These are phyloP conservation scores for Drosophila eohydei DNA, from an alignment of 2,888 invertebrate species.

Conservation along the genomic window DNA sequence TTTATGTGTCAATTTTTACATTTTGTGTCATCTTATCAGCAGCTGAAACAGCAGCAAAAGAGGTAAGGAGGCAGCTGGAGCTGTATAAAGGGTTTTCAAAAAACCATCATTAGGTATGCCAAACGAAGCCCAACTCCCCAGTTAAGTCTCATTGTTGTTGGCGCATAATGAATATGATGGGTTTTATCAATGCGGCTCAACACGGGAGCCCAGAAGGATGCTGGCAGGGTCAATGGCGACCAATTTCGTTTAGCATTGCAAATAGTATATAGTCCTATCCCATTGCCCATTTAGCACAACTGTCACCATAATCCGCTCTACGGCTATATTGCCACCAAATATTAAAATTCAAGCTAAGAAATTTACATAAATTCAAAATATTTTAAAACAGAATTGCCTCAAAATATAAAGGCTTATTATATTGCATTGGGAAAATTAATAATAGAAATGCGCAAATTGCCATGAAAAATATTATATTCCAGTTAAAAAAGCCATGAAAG, in stretches of 20 bases:
- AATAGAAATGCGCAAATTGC: no score
- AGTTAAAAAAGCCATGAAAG: neutral
- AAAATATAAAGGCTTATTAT: neutral
- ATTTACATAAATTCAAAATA: slow-evolving; percentile 17
- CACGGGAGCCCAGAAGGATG: neutral
- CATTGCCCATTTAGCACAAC: slow-evolving; percentile 41
- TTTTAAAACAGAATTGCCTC: neutral
- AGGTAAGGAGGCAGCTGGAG: neutral
- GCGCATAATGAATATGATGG: slow-evolving; percentile 58
- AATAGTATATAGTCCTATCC: slow-evolving; percentile 21
- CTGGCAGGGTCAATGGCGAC: slow-evolving; percentile 18
- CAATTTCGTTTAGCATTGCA: slow-evolving; percentile 25
- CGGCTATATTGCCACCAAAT: neutral
- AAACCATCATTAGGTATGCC: slow-evolving; percentile 54
- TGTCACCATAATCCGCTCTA: slow-evolving; percentile 48
- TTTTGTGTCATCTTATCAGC: slow-evolving; percentile 60
- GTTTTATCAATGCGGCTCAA: slow-evolving; percentile 41
- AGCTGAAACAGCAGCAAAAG: slow-evolving; percentile 2
- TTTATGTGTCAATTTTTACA: slow-evolving; percentile 73
- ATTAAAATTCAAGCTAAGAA: slow-evolving; percentile 1
- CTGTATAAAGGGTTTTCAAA: neutral
- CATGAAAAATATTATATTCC: neutral
- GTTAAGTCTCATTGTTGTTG: slow-evolving; percentile 45
- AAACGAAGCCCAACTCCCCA: slow-evolving; percentile 50
- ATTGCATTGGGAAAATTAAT: neutral